Evolutionary conservation across 2,888 invertebrate species (phyloP).

Genomic region (Oeneis ivallda): DNA sequence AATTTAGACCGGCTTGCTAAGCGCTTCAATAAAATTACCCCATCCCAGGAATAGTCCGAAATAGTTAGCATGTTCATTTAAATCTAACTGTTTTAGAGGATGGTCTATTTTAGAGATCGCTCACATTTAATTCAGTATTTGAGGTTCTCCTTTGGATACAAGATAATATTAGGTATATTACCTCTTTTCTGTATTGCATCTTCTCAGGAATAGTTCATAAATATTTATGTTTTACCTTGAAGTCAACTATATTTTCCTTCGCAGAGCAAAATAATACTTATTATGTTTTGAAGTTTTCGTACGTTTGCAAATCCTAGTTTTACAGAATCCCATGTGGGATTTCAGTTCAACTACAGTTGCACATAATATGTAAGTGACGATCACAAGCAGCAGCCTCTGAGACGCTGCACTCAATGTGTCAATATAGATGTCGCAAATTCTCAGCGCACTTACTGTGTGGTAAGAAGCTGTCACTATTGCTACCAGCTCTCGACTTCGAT

Average conservation of each 20-base stretch:
- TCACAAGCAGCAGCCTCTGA: constrained; percentile 19
- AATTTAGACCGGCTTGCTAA: constrained; percentile 14
- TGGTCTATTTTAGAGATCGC: not conserved
- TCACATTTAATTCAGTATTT: not conserved
- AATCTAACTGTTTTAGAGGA: constrained; percentile 9
- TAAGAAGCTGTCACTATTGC: constrained; percentile 48
- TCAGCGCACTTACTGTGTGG: constrained; percentile 53
- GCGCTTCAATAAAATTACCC: constrained; percentile 12
- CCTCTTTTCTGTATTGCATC: not conserved
- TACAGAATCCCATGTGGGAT: not conserved
- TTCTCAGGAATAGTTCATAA: not conserved
- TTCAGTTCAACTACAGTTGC: not conserved
- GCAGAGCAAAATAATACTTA: not conserved
- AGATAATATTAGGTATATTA: not conserved
- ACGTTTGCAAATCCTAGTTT: constrained; percentile 8
- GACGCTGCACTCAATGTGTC: constrained; percentile 39
- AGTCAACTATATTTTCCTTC: not conserved
- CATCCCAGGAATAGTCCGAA: constrained; percentile 1
- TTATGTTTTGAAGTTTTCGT: not conserved
- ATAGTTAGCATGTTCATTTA: not conserved
- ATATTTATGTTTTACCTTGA: no score
- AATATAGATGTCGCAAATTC: constrained; percentile 40
- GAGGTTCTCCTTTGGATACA: not conserved
- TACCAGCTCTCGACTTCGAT: constrained; percentile 50
- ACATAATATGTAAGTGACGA: constrained; percentile 20